These are phyloP conservation scores for Zapus hudsonius DNA, from an alignment of 2,113 vertebrate genomes.

Conservation along the genomic window DNA sequence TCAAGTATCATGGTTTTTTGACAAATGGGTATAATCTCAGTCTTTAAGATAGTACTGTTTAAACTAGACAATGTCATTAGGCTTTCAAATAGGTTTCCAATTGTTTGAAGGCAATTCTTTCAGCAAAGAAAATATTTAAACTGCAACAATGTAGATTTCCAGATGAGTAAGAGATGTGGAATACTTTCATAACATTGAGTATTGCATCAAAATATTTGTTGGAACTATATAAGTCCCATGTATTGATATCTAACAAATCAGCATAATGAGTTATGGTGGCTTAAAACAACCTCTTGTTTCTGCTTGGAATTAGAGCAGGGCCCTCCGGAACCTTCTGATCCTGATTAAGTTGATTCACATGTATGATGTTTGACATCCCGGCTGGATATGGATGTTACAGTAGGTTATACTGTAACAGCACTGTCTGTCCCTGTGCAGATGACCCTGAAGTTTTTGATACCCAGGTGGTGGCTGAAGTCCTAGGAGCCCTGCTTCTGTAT, in stretches of 20 bases:
- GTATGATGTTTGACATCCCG: background rate
- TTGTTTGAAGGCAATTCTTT: background rate
- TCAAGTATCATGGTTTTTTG: too few relatives aligned
- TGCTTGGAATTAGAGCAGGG: too few relatives aligned
- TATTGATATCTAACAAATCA: background rate
- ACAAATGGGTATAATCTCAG: too few relatives aligned
- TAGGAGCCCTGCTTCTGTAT: background rate
- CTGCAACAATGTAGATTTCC: background rate
- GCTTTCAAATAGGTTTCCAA: conserved; percentile 9
- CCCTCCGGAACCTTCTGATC: background rate
- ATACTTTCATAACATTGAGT: background rate
- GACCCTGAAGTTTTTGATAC: background rate
- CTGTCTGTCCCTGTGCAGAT: background rate
- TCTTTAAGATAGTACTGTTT: background rate
- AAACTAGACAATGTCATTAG: background rate
- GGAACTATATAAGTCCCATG: background rate
- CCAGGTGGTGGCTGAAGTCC: background rate
- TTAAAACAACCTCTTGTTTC: background rate
- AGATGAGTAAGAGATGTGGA: background rate
- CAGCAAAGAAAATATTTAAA: background rate
- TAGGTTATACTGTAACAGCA: too few relatives aligned
- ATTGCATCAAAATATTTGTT: background rate
- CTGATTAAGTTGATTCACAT: background rate
- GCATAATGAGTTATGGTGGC: background rate
- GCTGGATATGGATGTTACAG: background rate